Percentiles rank a stretch among this genome's conserved stretches.
phyloP scores from a whole-genome alignment of 2,797 vertebrate genomes.

The Tarsius wallacei region DNA sequence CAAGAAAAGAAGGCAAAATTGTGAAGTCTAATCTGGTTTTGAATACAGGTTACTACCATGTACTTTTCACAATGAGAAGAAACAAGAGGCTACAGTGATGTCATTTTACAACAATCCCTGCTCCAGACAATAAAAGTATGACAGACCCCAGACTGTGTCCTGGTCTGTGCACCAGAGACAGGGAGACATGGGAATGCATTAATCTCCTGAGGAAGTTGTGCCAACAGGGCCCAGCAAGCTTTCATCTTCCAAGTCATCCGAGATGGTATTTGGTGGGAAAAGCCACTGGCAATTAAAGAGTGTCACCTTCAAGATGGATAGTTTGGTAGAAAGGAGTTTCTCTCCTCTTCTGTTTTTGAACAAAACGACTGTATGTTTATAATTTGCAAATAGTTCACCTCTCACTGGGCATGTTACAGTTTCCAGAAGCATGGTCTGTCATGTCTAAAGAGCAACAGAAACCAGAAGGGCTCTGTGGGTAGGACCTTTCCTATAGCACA shows the following conservation, averaged over 20 bases:
- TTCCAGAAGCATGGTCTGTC: constrained; percentile 94
- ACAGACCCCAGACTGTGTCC: constrained; percentile 86
- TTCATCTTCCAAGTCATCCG: constrained; percentile 90
- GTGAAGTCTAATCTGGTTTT: neutral
- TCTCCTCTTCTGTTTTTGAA: constrained; percentile 88
- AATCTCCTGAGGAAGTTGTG: constrained; percentile 72
- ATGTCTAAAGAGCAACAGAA: constrained; percentile 93
- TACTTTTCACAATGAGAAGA: neutral
- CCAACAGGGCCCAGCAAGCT: constrained; percentile 84
- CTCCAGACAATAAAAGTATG: constrained; percentile 84
- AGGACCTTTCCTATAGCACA: constrained; percentile 77
- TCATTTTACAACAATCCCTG: constrained; percentile 78
- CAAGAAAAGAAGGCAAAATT: neutral
- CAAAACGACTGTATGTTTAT: constrained; percentile 89
- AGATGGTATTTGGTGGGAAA: constrained; percentile 83
- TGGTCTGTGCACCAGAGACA: constrained; percentile 80
- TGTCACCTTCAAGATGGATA: constrained; percentile 93
- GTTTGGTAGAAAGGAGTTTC: constrained; percentile 93
- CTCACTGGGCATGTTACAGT: constrained; percentile 93
- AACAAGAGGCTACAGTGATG: constrained; percentile 71
- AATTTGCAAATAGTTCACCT: constrained; percentile 94
- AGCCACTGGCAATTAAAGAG: constrained; percentile 91
- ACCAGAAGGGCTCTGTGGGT: constrained; percentile 82
- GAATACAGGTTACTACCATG: neutral
- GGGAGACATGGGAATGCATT: constrained; percentile 84